Evolutionary conservation across 2,888 invertebrate genomes (phyloP).

Genomic region (Habroteleia sp.): DNA sequence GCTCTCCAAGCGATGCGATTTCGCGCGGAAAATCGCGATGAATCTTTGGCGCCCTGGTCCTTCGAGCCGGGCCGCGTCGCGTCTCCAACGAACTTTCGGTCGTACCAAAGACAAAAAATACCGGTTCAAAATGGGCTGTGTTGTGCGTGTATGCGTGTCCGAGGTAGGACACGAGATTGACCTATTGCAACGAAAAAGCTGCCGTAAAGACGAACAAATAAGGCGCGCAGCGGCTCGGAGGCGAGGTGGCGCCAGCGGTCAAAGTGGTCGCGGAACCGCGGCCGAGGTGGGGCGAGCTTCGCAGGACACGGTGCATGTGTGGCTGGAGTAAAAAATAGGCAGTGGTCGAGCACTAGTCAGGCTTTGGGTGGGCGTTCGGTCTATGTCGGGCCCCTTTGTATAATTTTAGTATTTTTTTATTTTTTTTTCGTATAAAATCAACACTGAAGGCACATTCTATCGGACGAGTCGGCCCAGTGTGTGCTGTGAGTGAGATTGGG

Average conservation of each 20-base stretch:
- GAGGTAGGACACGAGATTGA: not conserved
- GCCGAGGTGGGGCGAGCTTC: not conserved
- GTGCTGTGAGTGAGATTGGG: conserved; percentile 85
- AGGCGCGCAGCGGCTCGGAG: too few species aligned
- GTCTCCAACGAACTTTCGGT: conserved; percentile 1
- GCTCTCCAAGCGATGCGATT: not conserved
- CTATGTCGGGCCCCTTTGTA: conserved; percentile 94
- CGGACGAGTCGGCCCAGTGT: conserved; percentile 96
- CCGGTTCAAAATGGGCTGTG: conserved; percentile 15
- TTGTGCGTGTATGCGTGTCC: conserved; percentile 17
- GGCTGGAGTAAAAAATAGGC: conserved; percentile 72
- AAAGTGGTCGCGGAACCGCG: not conserved
- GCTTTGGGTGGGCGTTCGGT: conserved; percentile 88
- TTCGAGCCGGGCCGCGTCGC: not conserved
- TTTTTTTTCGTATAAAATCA: conserved; percentile 93
- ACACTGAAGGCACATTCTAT: conserved; percentile 96
- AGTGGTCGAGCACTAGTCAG: conserved; percentile 81
- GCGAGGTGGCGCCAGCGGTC: too few species aligned
- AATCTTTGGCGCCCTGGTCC: conserved; percentile 5
- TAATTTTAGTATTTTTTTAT: conserved; percentile 88
- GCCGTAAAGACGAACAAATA: not conserved
- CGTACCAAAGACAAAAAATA: conserved; percentile 25
- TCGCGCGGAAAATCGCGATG: conserved; percentile 7
- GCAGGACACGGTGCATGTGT: conserved; percentile 20
- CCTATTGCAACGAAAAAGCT: conserved; percentile 28